Evolutionary conservation across 2,888 invertebrate species (phyloP), one percentile per base, ranked within the genome.

Genomic region (Colletes collaris): DNA sequence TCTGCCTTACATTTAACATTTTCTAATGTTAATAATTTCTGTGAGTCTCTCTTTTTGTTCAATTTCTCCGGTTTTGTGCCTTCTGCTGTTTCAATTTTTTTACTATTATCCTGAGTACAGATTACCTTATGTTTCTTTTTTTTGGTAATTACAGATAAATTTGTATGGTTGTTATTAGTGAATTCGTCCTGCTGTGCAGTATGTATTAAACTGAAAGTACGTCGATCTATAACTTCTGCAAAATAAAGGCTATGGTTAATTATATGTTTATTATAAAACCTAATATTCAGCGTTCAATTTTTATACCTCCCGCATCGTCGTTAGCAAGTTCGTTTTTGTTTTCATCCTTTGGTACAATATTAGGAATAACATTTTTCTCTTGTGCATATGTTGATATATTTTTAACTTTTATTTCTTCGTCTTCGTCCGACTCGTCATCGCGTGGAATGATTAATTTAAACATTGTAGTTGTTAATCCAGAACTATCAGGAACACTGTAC

Each of bases 381-480:
- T 52, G 46, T 7, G 19, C 0, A 19, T 1, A 27, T 3, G 27
- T n/a, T 13, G 49, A n/a, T 27, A 7, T 0, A 35, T n/a, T 58
- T 50, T 58, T 16, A 37, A 11, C 19, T 72, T 73, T 55, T 49
- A 8, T 55, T 46, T 40, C 10, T 40, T 69, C 66, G 52, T 84
- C 82, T 16, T 86, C 80, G 53, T 84, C 87, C 13, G 60, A 70
- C 46, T 86, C 74, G 67, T 83, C 79, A 37, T 78, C 70, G 40
- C 76, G 35, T 10, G 70, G 64, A 62, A 76, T 83, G 27, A 92
- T 88, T 46, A 90, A 86, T 79, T 86, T 88, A 49, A 91, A 91
- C 81, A 92, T 90, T 4, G 85, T 84, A 58, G 81, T 81, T n/a
- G 84, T 66, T 11, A 77, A 4, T 44, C 60, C 62, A 44, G 53